Evolutionary conservation across 2,113 vertebrate genomes (phyloP).

Genomic region (Hippocampus barbouri): DNA sequence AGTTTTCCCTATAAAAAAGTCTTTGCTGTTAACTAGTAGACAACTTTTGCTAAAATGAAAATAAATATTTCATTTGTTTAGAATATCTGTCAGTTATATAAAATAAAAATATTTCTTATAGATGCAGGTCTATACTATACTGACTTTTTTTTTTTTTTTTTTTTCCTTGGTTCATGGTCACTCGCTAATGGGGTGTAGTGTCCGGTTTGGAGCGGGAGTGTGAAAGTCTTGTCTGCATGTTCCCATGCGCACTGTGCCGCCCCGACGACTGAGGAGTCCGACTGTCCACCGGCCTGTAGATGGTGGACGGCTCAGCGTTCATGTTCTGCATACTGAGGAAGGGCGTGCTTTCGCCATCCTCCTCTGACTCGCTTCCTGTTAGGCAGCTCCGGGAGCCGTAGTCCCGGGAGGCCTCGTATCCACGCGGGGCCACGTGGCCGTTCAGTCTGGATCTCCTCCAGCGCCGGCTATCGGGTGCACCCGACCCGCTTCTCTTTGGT

Average conservation of each 20-base stretch:
- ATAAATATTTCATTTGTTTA: constrained; percentile 99
- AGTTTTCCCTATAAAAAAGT: constrained; percentile 99
- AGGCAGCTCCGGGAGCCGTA: constrained; percentile 91
- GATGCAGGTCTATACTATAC: constrained; percentile 82
- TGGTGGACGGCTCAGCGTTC: constrained; percentile 83
- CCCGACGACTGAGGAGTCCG: constrained; percentile 90
- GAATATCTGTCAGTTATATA: constrained; percentile 97
- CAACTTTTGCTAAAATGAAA: constrained; percentile 99
- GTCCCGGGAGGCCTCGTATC: constrained; percentile 82
- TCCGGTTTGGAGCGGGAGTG: constrained; percentile 82
- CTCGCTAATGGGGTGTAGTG: constrained; percentile 84
- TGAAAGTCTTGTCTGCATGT: constrained; percentile 79
- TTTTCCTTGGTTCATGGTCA: constrained; percentile 52
- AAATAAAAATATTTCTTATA: constrained; percentile 97
- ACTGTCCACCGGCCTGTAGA: constrained; percentile 82
- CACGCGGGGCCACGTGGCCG: constrained; percentile 87
- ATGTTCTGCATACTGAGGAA: constrained; percentile 93
- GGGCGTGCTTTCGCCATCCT: constrained; percentile 92
- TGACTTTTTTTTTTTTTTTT: constrained; percentile 48
- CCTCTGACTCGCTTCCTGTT: constrained; percentile 89
- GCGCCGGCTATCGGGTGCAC: constrained; percentile 78
- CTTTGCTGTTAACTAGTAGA: constrained; percentile 99
- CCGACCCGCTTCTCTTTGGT: constrained; percentile 76
- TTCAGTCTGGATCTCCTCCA: constrained; percentile 92
- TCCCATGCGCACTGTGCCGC: constrained; percentile 76